These are phyloP conservation scores for Lasioglossum oenotherae DNA, from an alignment of 2,888 invertebrate species.

Conservation along the genomic window DNA sequence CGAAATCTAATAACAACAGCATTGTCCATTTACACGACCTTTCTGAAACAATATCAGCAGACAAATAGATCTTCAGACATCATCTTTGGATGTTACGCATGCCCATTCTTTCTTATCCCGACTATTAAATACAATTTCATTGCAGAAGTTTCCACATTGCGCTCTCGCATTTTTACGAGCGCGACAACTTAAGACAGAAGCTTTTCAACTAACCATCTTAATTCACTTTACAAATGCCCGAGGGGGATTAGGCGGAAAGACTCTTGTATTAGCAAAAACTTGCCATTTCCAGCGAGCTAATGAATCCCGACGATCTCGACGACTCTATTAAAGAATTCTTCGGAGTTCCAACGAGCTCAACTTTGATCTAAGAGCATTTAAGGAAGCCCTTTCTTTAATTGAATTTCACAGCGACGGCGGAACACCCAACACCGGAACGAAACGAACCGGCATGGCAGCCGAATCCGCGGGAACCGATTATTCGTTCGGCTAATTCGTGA, in stretches of 20 bases:
- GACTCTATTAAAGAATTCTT: not conserved
- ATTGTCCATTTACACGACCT: not conserved
- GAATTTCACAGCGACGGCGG: not conserved
- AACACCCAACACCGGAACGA: not conserved
- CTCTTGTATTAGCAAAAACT: not conserved
- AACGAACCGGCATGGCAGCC: not conserved
- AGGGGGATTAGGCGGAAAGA: not conserved
- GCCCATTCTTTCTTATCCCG: not conserved
- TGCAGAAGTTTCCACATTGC: not conserved
- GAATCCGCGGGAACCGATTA: not conserved
- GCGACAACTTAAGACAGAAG: not conserved
- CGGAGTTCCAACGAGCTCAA: not conserved
- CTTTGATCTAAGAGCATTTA: not conserved
- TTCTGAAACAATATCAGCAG: not conserved
- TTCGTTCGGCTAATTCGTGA: not conserved
- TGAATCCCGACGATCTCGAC: not conserved
- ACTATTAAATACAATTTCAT: not conserved
- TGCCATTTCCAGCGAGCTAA: not conserved
- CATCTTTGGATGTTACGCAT: not conserved
- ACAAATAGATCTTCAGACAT: not conserved
- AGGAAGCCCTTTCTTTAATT: not conserved
- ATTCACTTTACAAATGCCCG: not conserved
- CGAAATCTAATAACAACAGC: not conserved
- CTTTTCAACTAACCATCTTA: not conserved
- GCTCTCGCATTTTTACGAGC: constrained; percentile 4